These are phyloP conservation scores for Eriocheir sinensis DNA, from an alignment of 1,140 invertebrate genomes.

Conservation along the genomic window DNA sequence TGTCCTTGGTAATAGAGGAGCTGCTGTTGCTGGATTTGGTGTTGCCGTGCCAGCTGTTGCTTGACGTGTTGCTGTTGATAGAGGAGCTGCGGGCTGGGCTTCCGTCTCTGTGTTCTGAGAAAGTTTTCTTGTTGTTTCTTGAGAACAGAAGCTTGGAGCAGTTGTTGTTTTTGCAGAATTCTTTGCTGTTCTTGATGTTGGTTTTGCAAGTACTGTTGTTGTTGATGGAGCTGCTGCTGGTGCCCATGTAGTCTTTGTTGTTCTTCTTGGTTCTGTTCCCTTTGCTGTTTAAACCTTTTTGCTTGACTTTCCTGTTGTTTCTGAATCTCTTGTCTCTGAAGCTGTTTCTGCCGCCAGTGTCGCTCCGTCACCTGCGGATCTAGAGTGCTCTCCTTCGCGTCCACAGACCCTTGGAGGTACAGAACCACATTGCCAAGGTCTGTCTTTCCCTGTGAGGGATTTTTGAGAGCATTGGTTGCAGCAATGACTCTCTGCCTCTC, in stretches of 20 bases:
- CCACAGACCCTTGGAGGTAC: conserved; percentile 60
- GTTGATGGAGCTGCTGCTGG: conserved; percentile 26
- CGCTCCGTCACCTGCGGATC: background rate
- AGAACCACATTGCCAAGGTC: conserved; percentile 59
- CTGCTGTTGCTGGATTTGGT: conserved; percentile 57
- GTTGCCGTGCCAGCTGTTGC: conserved; percentile 50
- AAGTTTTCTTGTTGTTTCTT: conserved; percentile 54
- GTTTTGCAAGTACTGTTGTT: background rate
- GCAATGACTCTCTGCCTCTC: conserved; percentile 38
- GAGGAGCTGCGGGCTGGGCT: background rate
- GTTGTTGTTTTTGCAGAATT: conserved; percentile 34
- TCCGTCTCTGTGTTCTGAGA: background rate
- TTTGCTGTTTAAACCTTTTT: background rate
- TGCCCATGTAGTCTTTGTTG: conserved; percentile 34
- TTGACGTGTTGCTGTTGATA: conserved; percentile 48
- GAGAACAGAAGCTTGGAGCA: background rate
- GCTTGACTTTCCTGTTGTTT: conserved; percentile 36
- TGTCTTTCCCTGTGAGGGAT: background rate
- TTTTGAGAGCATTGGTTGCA: background rate
- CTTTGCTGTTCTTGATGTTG: conserved; percentile 34
- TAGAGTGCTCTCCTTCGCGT: conserved; percentile 51
- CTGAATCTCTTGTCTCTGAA: background rate
- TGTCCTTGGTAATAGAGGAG: conserved; percentile 44
- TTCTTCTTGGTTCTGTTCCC: conserved; percentile 30
- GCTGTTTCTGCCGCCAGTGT: conserved; percentile 56